Conservation (phyloP, 2,888 invertebrate species). For the Macaria liturata region DNA sequence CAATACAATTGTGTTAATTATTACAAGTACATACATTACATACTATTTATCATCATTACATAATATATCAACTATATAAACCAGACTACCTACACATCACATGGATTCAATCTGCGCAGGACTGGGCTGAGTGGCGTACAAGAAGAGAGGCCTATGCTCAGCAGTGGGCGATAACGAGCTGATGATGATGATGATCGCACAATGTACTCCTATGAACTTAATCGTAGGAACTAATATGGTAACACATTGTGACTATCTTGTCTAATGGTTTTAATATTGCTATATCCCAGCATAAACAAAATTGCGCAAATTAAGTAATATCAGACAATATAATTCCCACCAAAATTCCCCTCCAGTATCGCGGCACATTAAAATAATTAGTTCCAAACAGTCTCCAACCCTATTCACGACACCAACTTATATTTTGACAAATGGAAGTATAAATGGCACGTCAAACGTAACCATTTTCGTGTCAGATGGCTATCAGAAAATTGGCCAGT, state of each 20-base stretch:
- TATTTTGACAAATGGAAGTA: conserved; percentile 74
- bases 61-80: too few species aligned
- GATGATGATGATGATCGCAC: too few species aligned
- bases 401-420: conserved; percentile 34
- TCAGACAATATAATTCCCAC: background rate
- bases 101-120: too few species aligned
- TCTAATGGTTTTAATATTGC: too few species aligned
- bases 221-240: background rate
- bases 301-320: background rate
- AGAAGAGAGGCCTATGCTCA: too few species aligned
- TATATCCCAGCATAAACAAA: too few species aligned
- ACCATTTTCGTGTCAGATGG: conserved; percentile 73
- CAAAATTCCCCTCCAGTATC: conserved; percentile 1
- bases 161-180: too few species aligned
- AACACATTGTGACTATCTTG: background rate
- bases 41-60: too few species aligned
- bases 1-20: conserved; percentile 6
- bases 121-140: too few species aligned
- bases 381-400: conserved; percentile 29
- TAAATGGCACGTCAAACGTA: conserved; percentile 76
- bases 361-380: conserved; percentile 34
- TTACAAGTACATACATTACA: too few species aligned
- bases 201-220: background rate
- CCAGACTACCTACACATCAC: too few species aligned
- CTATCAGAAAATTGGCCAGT: conserved; percentile 79